Evolutionary conservation across 2,113 vertebrate genomes (phyloP).

Genomic region (Stegastes partitus): DNA sequence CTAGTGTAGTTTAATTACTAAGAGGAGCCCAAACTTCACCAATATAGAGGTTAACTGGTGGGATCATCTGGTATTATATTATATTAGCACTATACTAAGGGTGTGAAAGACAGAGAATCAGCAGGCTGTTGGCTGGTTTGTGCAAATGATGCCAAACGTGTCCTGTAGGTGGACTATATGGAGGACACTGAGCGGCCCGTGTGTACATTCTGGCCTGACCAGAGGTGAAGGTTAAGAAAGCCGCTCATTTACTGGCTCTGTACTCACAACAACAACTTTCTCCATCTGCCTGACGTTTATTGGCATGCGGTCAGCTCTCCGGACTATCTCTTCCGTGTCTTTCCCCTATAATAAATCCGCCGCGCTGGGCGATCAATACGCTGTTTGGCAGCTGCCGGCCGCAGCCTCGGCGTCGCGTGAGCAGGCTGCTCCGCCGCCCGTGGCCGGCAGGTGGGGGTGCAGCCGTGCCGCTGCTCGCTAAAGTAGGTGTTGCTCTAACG

Average conservation of each 20-base stretch:
- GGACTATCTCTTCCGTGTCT: constrained; percentile 1
- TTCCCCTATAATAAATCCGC: constrained; percentile 22
- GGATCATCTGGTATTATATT: too few relatives aligned
- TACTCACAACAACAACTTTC: constrained; percentile 10
- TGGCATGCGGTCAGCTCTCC: constrained; percentile 12
- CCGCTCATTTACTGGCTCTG: not conserved
- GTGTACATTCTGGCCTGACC: too few relatives aligned
- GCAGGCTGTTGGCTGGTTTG: too few relatives aligned
- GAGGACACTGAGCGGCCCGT: not conserved
- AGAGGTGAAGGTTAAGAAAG: too few relatives aligned
- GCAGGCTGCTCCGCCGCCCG: not conserved
- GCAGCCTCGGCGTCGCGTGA: not conserved
- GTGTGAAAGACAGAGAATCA: too few relatives aligned
- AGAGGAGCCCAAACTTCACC: too few relatives aligned
- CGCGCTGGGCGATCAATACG: not conserved
- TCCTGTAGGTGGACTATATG: too few relatives aligned
- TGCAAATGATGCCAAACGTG: too few relatives aligned
- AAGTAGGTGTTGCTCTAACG: constrained; percentile 69
- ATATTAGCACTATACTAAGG: too few relatives aligned
- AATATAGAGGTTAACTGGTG: too few relatives aligned
- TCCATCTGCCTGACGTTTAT: constrained; percentile 8
- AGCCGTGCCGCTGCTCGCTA: constrained; percentile 37
- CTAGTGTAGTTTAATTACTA: too few relatives aligned
- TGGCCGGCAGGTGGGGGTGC: constrained; percentile 62
- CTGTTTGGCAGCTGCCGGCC: not conserved